Evolutionary conservation across 2,797 vertebrate genomes (phyloP).

Genomic region (Coregonus suidteri): DNA sequence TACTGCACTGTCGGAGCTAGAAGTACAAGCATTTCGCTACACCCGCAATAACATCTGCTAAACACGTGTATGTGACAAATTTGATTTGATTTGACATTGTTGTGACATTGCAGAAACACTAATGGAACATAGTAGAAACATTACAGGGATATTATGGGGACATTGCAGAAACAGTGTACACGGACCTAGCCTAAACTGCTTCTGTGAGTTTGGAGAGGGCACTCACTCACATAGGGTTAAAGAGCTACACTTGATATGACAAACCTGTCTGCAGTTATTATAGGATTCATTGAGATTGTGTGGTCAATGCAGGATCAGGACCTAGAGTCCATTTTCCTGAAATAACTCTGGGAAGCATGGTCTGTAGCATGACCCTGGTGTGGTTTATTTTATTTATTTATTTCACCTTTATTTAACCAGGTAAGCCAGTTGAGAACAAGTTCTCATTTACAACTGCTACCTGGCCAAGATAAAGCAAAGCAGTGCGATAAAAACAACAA

Average conservation of each 20-base stretch:
- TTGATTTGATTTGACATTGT: too few species aligned
- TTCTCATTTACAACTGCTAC: too few species aligned
- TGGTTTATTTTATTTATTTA: too few species aligned
- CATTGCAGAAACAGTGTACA: neutral
- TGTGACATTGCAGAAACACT: neutral
- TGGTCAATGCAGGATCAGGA: neutral
- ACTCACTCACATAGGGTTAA: neutral
- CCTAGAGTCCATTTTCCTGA: neutral
- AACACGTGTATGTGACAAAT: too few species aligned
- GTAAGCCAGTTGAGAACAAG: too few species aligned
- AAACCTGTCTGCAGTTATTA: neutral
- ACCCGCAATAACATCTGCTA: too few species aligned
- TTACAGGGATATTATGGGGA: constrained; percentile 7
- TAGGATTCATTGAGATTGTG: neutral
- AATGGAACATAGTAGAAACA: neutral
- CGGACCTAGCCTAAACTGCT: neutral
- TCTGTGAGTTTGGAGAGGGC: neutral
- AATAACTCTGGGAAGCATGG: neutral
- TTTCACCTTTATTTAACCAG: too few species aligned
- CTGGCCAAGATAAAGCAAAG: too few species aligned
- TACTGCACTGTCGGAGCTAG: too few species aligned
- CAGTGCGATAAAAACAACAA: too few species aligned
- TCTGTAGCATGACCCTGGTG: neutral
- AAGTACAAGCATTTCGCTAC: too few species aligned
- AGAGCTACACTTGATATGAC: neutral